phyloP scores from a whole-genome alignment of 1,140 invertebrate species.

The Cotesia typhae region DNA sequence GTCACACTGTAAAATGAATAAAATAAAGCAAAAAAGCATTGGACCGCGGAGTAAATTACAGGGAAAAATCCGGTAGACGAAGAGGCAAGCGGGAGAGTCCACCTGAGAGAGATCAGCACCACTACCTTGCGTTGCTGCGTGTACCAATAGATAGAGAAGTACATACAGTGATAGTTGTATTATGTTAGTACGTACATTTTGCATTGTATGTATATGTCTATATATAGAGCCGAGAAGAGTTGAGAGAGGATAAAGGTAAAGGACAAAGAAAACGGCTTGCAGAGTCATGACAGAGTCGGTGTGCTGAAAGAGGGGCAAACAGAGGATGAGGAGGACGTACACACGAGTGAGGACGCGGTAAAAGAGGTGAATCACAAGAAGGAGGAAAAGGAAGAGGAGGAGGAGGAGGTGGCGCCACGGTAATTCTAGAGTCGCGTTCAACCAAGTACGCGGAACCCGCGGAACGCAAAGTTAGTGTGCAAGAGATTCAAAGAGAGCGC shows the following conservation, averaged over 20 bases:
- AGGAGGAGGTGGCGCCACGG: constrained; percentile 63
- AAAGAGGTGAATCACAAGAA: constrained; percentile 45
- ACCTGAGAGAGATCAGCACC: constrained; percentile 22
- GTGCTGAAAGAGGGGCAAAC: constrained; percentile 41
- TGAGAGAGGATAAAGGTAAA: constrained; percentile 40
- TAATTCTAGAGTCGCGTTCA: constrained; percentile 63
- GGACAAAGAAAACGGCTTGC: constrained; percentile 28
- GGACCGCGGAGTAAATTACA: constrained; percentile 59
- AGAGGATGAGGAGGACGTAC: constrained; percentile 25
- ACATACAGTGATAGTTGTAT: neutral
- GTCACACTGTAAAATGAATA: constrained; percentile 49
- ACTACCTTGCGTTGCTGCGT: no score
- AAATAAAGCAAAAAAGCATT: constrained; percentile 46
- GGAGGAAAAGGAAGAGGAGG: constrained; percentile 41
- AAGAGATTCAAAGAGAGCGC: constrained; percentile 46
- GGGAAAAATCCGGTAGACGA: constrained; percentile 53
- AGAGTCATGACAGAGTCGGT: constrained; percentile 35
- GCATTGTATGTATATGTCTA: no score
- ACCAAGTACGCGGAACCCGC: constrained; percentile 60
- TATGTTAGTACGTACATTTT: no score
- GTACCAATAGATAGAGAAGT: neutral
- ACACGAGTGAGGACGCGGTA: constrained; percentile 24
- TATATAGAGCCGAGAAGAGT: constrained; percentile 9
- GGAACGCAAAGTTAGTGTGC: constrained; percentile 53
- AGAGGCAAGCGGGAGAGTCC: constrained; percentile 40